A percentile compares a stretch with the other conserved stretches of the same genome.
phyloP scores from a whole-genome alignment of 2,113 vertebrate genomes.

The Seriola quinqueradiata region DNA sequence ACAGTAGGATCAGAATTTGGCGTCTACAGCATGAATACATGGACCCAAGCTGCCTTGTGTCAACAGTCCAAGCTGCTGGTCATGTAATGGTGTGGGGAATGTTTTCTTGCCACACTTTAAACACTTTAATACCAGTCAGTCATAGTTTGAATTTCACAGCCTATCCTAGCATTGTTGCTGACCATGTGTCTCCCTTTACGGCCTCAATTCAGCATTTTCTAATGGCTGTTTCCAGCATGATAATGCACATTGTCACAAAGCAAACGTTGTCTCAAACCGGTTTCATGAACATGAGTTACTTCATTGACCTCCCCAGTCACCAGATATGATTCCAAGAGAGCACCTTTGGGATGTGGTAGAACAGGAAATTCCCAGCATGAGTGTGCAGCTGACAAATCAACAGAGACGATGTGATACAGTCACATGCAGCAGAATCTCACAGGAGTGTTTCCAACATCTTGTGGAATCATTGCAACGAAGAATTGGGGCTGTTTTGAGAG shows the following conservation, averaged over 20 bases:
- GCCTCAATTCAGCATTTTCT: background rate
- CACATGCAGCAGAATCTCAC: background rate
- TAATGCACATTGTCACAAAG: background rate
- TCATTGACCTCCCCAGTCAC: background rate
- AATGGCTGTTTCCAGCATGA: background rate
- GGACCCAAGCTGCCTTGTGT: background rate
- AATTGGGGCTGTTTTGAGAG: background rate
- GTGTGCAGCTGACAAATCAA: too few relatives aligned
- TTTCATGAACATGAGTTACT: background rate
- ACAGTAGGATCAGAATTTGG: background rate
- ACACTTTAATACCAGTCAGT: background rate
- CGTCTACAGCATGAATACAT: background rate
- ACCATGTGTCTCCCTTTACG: background rate
- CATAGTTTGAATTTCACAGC: background rate
- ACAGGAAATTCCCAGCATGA: too few relatives aligned
- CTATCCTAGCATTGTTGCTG: background rate
- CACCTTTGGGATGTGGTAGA: background rate
- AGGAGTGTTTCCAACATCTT: background rate
- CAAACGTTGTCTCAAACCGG: background rate
- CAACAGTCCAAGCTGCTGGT: background rate
- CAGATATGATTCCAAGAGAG: background rate
- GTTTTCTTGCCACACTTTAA: background rate
- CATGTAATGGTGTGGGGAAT: background rate
- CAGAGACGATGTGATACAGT: background rate
- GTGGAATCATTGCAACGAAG: background rate